Evolutionary conservation across 1,140 invertebrate genomes (phyloP), one percentile per base, ranked within the genome.

Genomic region (Anastrepha obliqua): DNA sequence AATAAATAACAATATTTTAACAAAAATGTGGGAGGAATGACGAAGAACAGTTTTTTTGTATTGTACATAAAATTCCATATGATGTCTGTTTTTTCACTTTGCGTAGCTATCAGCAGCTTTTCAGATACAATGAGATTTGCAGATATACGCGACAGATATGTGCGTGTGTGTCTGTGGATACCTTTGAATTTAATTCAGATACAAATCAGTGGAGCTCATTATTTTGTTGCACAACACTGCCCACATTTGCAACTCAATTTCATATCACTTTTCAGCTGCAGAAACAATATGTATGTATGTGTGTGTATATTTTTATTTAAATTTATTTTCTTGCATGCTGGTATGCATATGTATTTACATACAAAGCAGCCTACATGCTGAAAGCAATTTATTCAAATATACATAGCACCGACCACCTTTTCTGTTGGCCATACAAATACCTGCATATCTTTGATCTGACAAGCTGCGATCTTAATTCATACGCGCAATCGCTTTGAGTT

Each of bases 161-260:
- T 17, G 5, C 15, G 17, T 7, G 9, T 65, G 5, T 65, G 42
- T 74, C 2, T 74, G 67, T 44, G 44, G 67, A 17, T 74, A 39
- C 67, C 44, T 74, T 74, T 74, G 67, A 74, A 74, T 74, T 74
- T 74, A 74, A 74, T 44, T 74, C 67, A 74, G 67, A 74, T 74
- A 74, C 67, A 74, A 74, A 74, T 74, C 67, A 74, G 67, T 74
- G 67, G 67, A 74, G 67, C 67, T 74, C 67, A 74, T 74, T 74
- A 74, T 74, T 44, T 74, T 74, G 67, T 74, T 74, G 67, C 67
- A 74, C 67, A 74, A 74, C 67, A 74, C 67, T 74, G 67, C 67
- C 67, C 67, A 74, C 67, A 74, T 74, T 74, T 74, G 67, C 67
- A 74, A 74, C 67, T 74, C 67, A 74, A 74, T 74, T 74, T 74